Evolutionary conservation across 2,888 invertebrate genomes (phyloP), one percentile per base, ranked within the genome.

Genomic region (Chaitophorus viminalis): DNA sequence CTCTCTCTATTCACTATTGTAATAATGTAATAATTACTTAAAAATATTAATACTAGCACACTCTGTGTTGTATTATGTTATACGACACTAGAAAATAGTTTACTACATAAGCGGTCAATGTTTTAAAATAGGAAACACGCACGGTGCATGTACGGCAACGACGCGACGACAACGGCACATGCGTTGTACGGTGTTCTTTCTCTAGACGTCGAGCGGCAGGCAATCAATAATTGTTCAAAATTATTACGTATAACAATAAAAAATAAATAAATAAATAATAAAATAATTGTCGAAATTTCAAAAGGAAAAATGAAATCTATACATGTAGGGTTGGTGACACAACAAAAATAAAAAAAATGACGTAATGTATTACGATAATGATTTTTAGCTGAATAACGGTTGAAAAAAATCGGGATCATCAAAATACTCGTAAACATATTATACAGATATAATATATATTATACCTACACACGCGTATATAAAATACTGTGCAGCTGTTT

Each of bases 1-100:
- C 76, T 65, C 68, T 84, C 84, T 76, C 76, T 84, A 84, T 84
- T 84, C n/a, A n/a, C n/a, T n/a, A n/a, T n/a, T n/a, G n/a, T n/a
- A n/a, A n/a, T n/a, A n/a, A n/a, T n/a, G n/a, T n/a, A 36, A 68
- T 76, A 68, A 46, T 65, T 65, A 39, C 60, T 83, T 31, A 84
- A 76, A 76, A 76, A 76, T 83, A 83, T 83, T 29, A 82, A 82
- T 74, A 82, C 60, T 60, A 36, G 54, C 21, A 3, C 2, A 46
- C 1, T 14, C 14, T 46, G 36, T 11, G 5, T 21, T 25, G 3
- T 25, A 25, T 60, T n/a, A n/a, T 68, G 68, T 68, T 68, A 29
- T 68, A 52, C 65, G 31, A 77, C 31, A 29, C 39, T 31, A 65
- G 31, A 68, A 31, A 68, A 68, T 77, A 77, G 46, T 74, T 21